These are phyloP conservation scores for Gastrophysa polygoni DNA, from an alignment of 2,888 invertebrate genomes.

Conservation along the genomic window DNA sequence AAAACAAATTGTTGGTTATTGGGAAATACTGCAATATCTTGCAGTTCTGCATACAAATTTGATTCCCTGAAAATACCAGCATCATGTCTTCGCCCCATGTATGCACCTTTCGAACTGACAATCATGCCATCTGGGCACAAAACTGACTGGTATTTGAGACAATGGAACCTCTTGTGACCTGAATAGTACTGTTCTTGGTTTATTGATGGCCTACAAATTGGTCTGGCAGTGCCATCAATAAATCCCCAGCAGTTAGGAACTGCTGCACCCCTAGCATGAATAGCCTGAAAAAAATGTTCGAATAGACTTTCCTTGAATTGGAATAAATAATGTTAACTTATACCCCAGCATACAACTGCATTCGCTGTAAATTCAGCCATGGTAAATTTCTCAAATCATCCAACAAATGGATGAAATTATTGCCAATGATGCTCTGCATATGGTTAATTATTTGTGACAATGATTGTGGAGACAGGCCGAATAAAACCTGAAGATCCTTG, in stretches of 20 bases:
- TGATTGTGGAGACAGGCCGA: no score
- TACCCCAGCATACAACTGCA: slow-evolving; percentile 3
- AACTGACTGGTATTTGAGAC: no score
- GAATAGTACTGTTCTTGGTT: slow-evolving; percentile 10
- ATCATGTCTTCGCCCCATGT: slow-evolving; percentile 33
- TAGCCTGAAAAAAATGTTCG: slow-evolving; percentile 1
- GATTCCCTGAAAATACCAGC: slow-evolving; percentile 22
- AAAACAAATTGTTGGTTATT: no score
- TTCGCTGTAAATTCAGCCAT: slow-evolving; percentile 4
- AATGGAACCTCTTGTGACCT: no score
- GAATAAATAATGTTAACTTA: neutral
- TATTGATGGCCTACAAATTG: slow-evolving; percentile 15
- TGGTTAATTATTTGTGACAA: no score
- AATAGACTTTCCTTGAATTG: neutral
- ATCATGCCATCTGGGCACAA: slow-evolving; percentile 39
- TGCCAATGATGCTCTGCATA: slow-evolving; percentile 6
- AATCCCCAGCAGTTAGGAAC: slow-evolving; percentile 12
- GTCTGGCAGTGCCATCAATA: slow-evolving; percentile 14
- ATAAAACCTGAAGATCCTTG: slow-evolving; percentile 1
- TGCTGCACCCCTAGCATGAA: neutral
- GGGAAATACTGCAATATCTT: slow-evolving; percentile 16
- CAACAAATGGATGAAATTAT: neutral
- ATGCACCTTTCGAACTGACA: slow-evolving; percentile 28
- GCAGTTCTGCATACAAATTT: slow-evolving; percentile 11
- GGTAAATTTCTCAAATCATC: slow-evolving; percentile 3